Base-by-base conservation (phyloP, 2,888 invertebrate genomes). In the Podotricha telesiphe region DNA sequence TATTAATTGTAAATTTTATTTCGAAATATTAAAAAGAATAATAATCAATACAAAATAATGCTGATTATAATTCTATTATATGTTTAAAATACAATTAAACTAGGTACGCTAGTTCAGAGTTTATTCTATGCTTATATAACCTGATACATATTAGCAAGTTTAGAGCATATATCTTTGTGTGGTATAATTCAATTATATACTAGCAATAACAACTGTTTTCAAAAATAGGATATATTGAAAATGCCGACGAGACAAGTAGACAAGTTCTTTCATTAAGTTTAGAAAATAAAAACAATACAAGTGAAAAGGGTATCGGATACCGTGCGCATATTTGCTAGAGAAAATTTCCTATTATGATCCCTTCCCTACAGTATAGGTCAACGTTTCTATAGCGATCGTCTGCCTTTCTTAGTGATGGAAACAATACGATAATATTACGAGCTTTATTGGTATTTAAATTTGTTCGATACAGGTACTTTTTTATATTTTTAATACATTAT, bases 221-320 rank as follows among this genome's bases (percentile, higher is more conserved):
- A 51, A 53, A 47, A 37, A 58, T 40, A 69, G 61, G 55, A 85
- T 85, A 86, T 85, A 88, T 88, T 85, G 86, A 86, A 86, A 88
- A 87, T 84, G 88, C 86, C 84, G 83, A 84, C 84, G 83, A 87
- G 84, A 86, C 88, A 90, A 91, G 85, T 90, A 87, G 84, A 86
- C 88, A 90, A 91, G 85, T 90, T 90, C 88, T 91, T 91, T 91
- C 91, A 92, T 92, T 92, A 91, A 86, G 87, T 86, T 87, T 87
- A 84, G 84, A 89, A 88, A 90, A 91, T 90, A 92, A 91, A 91
- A 91, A 89, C 91, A 91, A 92, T 89, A 91, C 88, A 88, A 90
- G 87, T 89, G 88, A 89, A 91, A 91, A 91, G 90, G 91, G 90
- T 91, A 90, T 87, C 86, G 86, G 84, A 86, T 86, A 86, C 86